These are phyloP conservation scores for Hormiphora californensis DNA, from an alignment of 37 sponge, comb jelly and placozoan species.

Conservation along the genomic window DNA sequence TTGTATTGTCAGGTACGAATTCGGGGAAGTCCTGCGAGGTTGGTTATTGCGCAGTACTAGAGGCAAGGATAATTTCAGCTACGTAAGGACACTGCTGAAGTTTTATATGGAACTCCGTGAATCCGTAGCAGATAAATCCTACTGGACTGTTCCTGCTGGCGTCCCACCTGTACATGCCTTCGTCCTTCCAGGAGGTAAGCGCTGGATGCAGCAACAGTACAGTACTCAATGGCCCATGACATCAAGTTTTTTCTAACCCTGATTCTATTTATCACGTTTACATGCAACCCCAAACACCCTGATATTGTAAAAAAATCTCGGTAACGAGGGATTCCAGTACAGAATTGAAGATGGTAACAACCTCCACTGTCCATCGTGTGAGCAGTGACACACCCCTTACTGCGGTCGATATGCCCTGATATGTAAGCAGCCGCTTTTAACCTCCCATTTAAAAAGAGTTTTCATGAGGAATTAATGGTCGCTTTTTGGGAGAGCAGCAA, in stretches of 20 bases:
- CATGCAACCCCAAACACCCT: constrained; percentile 62
- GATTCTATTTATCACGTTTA: constrained; percentile 61
- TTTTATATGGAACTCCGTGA: constrained; percentile 13
- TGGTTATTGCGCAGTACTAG: constrained; percentile 52
- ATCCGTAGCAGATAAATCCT: constrained; percentile 16
- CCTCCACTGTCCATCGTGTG: too few relatives aligned
- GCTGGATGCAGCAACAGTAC: constrained; percentile 62
- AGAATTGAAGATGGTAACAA: too few relatives aligned
- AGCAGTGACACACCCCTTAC: background rate
- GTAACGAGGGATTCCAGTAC: too few relatives aligned
- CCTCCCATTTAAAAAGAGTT: constrained; percentile 55
- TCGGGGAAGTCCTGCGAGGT: constrained; percentile 61
- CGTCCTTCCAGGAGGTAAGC: constrained; percentile 60
- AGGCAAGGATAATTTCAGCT: too few relatives aligned
- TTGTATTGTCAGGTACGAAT: constrained; percentile 62
- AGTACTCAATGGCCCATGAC: constrained; percentile 64
- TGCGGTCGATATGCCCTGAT: constrained; percentile 60
- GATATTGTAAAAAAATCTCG: constrained; percentile 57
- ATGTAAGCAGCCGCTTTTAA: constrained; percentile 58
- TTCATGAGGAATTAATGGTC: constrained; percentile 59
- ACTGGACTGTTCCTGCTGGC: constrained; percentile 61
- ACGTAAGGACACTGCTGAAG: constrained; percentile 48
- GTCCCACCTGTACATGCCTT: constrained; percentile 61
- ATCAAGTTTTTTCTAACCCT: constrained; percentile 55
- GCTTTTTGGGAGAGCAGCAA: constrained; percentile 55